Percentiles rank a stretch among this genome's conserved stretches.
These are phyloP conservation scores for Tipula lateralis DNA, from an alignment of 2,888 invertebrate genomes.

Conservation along the genomic window DNA sequence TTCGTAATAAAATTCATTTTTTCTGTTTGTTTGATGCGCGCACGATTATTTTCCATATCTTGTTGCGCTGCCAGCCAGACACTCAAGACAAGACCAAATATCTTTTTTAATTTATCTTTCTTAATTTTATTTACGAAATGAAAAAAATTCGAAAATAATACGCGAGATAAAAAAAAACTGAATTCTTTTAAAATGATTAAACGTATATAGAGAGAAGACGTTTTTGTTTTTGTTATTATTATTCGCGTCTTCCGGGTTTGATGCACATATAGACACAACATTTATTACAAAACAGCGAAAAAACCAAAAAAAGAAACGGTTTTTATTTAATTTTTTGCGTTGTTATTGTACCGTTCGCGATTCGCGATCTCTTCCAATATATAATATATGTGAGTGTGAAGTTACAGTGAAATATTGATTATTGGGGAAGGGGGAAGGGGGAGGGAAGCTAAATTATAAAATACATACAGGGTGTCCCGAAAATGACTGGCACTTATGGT, in stretches of 20 bases:
- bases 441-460: neutral
- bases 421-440: neutral
- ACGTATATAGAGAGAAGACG: neutral
- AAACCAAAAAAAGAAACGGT: neutral
- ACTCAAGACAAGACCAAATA: conserved; percentile 1
- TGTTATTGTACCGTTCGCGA: neutral
- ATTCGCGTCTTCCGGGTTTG: conserved; percentile 27
- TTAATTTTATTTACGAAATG: neutral
- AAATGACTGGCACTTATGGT: no score
- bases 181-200: neutral
- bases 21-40: neutral
- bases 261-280: neutral
- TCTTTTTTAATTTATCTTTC: conserved; percentile 2
- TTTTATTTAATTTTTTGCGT: neutral
- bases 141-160: neutral
- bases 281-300: neutral
- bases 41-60: neutral
- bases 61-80: neutral
- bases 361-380: conserved; percentile 8
- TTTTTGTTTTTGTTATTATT: neutral
- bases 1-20: neutral
- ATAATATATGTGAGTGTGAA: neutral
- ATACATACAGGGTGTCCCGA: no score
- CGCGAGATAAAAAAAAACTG: neutral
- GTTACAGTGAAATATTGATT: conserved; percentile 28